These are phyloP conservation scores for Anhinga rufa DNA, from an alignment of 2,113 vertebrate species.

Conservation along the genomic window DNA sequence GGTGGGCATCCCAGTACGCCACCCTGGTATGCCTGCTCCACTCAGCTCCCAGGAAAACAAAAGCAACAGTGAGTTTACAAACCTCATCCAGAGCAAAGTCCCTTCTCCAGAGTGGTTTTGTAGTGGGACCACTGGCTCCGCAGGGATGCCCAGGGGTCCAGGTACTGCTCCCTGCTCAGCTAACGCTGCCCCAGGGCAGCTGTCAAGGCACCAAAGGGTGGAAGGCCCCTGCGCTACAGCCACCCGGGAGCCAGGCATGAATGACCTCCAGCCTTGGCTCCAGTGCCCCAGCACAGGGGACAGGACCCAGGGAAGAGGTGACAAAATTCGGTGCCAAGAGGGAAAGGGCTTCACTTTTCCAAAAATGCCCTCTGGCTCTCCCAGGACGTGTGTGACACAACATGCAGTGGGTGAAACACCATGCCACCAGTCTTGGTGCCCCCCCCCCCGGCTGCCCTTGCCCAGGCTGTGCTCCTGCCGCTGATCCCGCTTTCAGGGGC, in stretches of 20 bases:
- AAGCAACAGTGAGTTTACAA: neutral
- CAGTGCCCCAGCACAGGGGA: neutral
- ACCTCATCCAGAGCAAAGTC: neutral
- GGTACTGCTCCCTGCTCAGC: accelerated
- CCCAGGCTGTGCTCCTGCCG: accelerated
- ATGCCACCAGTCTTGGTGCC: accelerated
- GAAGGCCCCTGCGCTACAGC: neutral
- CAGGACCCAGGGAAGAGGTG: neutral
- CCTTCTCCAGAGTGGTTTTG: neutral
- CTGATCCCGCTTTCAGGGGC: accelerated
- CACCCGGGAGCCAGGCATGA: accelerated
- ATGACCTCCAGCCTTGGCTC: neutral
- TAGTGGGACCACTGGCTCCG: neutral
- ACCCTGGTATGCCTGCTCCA: accelerated
- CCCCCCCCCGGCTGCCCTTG: too few relatives aligned
- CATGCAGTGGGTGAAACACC: neutral
- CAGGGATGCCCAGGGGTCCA: accelerated
- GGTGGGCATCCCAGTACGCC: neutral
- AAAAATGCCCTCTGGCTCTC: neutral
- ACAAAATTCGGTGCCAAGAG: neutral
- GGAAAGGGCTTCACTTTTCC: neutral
- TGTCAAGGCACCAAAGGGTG: accelerated
- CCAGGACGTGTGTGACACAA: accelerated
- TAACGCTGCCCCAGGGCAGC: neutral
- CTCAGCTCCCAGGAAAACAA: neutral